Evolutionary conservation across 2,888 invertebrate species (phyloP).

Genomic region (Athetis lepigone): DNA sequence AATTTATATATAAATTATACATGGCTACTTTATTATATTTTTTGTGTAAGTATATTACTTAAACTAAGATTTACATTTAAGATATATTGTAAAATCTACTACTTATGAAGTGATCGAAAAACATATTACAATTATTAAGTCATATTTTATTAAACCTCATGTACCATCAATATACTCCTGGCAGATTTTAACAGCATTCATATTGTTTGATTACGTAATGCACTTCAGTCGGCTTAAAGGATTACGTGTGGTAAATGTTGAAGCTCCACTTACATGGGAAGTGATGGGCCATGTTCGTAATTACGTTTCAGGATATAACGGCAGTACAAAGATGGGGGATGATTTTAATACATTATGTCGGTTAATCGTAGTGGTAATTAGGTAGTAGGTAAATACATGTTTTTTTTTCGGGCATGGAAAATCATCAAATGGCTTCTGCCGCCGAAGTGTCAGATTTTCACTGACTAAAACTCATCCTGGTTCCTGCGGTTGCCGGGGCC

Average conservation of each 20-base stretch:
- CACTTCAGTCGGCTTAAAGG: constrained; percentile 50
- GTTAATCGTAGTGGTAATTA: not conserved
- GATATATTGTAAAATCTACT: no score
- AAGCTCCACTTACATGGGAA: constrained; percentile 34
- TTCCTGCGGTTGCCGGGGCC: no score
- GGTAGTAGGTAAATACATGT: not conserved
- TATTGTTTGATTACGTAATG: constrained; percentile 58
- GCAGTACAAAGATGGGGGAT: not conserved
- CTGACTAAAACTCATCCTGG: no score
- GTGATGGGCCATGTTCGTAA: constrained; percentile 38
- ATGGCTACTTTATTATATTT: no score
- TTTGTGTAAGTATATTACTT: no score
- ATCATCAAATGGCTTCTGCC: no score
- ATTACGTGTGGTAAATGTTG: constrained; percentile 47
- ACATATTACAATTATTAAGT: constrained; percentile 3
- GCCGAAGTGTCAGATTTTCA: no score
- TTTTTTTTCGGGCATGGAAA: no score
- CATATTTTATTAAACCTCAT: constrained; percentile 19
- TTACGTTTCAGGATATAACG: constrained; percentile 33
- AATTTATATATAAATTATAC: no score
- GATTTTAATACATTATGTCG: not conserved
- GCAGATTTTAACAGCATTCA: constrained; percentile 50
- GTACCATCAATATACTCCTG: constrained; percentile 7
- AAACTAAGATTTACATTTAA: no score
- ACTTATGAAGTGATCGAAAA: not conserved